Conservation (phyloP, 2,113 vertebrate species). For the Pterocles gutturalis region DNA sequence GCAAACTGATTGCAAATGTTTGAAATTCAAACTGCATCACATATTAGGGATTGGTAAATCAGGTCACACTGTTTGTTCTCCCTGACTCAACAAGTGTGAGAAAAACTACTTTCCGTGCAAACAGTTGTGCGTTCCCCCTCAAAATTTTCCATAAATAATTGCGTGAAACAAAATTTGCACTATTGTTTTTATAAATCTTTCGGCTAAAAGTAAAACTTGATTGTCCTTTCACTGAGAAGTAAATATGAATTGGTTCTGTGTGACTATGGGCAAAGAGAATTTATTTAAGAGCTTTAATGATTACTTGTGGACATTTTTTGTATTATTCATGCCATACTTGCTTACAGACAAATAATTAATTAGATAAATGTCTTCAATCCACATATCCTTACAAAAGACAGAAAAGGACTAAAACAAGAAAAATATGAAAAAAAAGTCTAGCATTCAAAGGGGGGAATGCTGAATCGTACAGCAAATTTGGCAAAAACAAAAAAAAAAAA, state of each 20-base stretch:
- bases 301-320: neutral
- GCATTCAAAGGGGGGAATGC: neutral
- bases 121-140: neutral
- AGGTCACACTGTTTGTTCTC: neutral
- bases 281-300: neutral
- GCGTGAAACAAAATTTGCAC: neutral
- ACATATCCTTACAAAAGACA: neutral
- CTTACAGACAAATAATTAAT: neutral
- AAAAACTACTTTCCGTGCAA: neutral
- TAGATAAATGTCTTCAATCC: neutral
- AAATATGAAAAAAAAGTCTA: neutral
- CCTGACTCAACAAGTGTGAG: neutral
- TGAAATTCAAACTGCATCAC: neutral
- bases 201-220: neutral
- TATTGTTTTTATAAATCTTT: neutral
- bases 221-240: neutral
- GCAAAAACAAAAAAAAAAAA: neutral
- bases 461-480: neutral
- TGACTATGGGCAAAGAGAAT: neutral
- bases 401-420: neutral
- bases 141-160: neutral
- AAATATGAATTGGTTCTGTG: neutral
- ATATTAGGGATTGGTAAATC: constrained; percentile 7
- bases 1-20: constrained; percentile 26
- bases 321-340: neutral